Evolutionary conservation across 2,888 invertebrate genomes (phyloP), one percentile per base, ranked within the genome.

Genomic region (Drosophila imparisetae): DNA sequence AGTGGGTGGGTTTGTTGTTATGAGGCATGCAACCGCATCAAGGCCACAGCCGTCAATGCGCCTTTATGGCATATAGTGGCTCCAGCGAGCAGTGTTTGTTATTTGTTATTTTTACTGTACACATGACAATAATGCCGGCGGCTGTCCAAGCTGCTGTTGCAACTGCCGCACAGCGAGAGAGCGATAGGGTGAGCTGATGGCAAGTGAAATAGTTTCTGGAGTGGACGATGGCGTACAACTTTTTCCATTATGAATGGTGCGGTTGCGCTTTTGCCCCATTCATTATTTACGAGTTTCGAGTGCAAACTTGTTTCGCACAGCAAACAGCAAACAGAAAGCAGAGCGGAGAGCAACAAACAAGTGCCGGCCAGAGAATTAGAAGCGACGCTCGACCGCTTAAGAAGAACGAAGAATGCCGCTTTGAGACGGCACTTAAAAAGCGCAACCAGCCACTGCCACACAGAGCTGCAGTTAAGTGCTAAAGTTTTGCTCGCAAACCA

Each of bases 221-320:
- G 86, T 89, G 90, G 83, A 66, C 78, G 64, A 62, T 13, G 72
- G 72, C 67, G 74, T 62, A 50, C 80, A 87, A 87, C 89, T 87
- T 87, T 86, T 87, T 87, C 86, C 86, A 87, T 87, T 87, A 87
- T 87, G 90, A 86, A 90, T 87, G 90, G 87, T 89, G 86, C 83
- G 86, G 90, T 90, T 87, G 89, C 90, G 83, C 85, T 89, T 86
- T 90, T 86, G 78, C 48, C 70, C 77, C 82, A 87, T 86, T 84
- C 90, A 86, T 86, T 86, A 86, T 86, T 86, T 86, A 86, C 89
- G 90, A 86, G 90, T 86, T 86, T 86, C 86, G 85, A 86, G 85
- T 86, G 85, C 85, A 89, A 85, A 85, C 89, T 85, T 85, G 76
- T 84, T 81, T 88, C 81, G 82, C 83, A 34, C 21, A 21, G 38